These are phyloP conservation scores for Natator depressus DNA, from an alignment of 2,113 vertebrate genomes.

Conservation along the genomic window DNA sequence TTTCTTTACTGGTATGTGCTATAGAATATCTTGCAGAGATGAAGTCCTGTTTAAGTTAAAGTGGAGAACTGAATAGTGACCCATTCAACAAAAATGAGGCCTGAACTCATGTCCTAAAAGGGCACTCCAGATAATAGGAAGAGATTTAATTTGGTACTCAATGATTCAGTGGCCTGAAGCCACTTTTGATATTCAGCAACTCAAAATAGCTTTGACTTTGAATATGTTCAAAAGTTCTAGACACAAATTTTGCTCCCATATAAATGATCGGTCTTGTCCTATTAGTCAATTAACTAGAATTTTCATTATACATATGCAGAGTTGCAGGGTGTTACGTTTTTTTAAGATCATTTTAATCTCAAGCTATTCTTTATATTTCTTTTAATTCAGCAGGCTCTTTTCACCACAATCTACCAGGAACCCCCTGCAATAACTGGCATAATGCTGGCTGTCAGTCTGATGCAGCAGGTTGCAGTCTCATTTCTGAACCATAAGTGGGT, in stretches of 20 bases:
- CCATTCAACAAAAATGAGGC: neutral
- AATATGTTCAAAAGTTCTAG: neutral
- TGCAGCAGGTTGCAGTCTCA: neutral
- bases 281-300: neutral
- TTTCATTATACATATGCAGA: neutral
- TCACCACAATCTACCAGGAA: neutral
- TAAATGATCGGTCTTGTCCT: neutral
- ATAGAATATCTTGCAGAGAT: neutral
- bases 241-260: neutral
- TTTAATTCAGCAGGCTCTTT: neutral
- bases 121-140: neutral
- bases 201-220: conserved; percentile 45
- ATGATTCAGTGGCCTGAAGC: neutral
- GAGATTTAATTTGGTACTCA: neutral
- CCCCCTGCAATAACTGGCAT: neutral
- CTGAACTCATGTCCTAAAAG: neutral
- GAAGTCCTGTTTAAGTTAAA: neutral
- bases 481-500: neutral
- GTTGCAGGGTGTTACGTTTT: neutral
- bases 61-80: neutral
- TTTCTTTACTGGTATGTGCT: neutral
- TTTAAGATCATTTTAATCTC: neutral
- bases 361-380: neutral
- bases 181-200: conserved; percentile 2
- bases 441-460: neutral